These are phyloP conservation scores for Phymorhynchus buccinoides DNA, from an alignment of 1,140 invertebrate genomes.

Conservation along the genomic window DNA sequence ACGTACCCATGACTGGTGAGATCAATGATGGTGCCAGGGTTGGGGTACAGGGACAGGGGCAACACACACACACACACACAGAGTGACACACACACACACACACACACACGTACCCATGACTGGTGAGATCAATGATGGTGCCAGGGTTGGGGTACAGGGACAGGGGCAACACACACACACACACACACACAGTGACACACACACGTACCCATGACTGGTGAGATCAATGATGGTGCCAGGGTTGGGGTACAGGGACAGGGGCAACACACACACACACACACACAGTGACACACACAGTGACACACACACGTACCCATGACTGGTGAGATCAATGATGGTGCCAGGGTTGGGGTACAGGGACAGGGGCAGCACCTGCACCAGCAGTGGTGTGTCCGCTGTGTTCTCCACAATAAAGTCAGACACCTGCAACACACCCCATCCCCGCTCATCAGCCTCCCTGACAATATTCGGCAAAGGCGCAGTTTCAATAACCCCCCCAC, in stretches of 20 bases:
- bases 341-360: conserved; percentile 76
- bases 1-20: conserved; percentile 65
- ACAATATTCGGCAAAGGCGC: too few relatives aligned
- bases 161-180: too few relatives aligned
- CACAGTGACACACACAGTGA: not conserved
- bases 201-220: too few relatives aligned
- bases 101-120: not conserved
- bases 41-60: conserved; percentile 76
- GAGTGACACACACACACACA: not conserved
- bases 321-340: conserved; percentile 72
- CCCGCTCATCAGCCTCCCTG: too few relatives aligned
- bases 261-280: conserved; percentile 76
- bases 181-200: too few relatives aligned
- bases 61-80: conserved; percentile 61
- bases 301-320: conserved; percentile 50
- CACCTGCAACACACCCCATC: conserved; percentile 69
- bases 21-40: conserved; percentile 74
- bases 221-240: conserved; percentile 68
- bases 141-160: too few relatives aligned
- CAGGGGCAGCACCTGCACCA: conserved; percentile 76
- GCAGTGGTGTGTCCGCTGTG: conserved; percentile 74
- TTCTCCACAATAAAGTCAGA: conserved; percentile 77
- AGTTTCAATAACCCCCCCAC: too few relatives aligned
- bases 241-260: conserved; percentile 76
- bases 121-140: too few relatives aligned